A percentile compares a stretch with the other conserved stretches of the same genome.
These are phyloP conservation scores for Cyprinodon variegatus DNA, from an alignment of 2,113 vertebrate genomes.

Conservation along the genomic window DNA sequence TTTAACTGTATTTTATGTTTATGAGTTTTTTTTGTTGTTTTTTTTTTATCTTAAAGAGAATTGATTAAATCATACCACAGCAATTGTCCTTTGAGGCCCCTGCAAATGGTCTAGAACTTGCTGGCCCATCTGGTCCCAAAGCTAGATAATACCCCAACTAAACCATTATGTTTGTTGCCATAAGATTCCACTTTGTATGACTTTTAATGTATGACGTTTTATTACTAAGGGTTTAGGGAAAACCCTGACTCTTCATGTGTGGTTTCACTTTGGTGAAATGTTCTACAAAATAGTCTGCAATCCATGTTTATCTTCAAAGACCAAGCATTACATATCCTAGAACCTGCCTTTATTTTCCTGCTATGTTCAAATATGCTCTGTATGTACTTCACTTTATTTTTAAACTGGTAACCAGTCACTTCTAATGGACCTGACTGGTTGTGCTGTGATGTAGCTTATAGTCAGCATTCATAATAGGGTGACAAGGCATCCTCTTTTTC, in stretches of 20 bases:
- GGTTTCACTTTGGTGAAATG: background rate
- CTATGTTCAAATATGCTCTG: background rate
- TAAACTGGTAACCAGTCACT: background rate
- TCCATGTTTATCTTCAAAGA: background rate
- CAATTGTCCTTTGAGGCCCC: no score
- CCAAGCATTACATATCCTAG: background rate
- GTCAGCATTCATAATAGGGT: background rate
- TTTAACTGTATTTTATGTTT: background rate
- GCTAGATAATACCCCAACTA: no score
- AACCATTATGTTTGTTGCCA: no score
- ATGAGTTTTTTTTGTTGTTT: background rate
- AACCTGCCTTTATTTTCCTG: background rate
- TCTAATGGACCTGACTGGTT: background rate
- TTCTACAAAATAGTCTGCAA: background rate
- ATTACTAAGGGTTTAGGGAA: no score
- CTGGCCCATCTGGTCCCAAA: background rate
- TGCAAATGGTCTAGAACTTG: background rate
- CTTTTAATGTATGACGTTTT: no score
- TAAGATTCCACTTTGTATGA: no score
- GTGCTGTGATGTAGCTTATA: no score
- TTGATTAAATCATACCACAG: no score
- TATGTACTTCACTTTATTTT: background rate
- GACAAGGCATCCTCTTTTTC: no score
- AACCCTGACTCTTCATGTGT: background rate
- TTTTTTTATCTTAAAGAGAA: background rate